Evolutionary conservation across 2,113 vertebrate genomes (phyloP).

Genomic region (Microcebus griseorufus): DNA sequence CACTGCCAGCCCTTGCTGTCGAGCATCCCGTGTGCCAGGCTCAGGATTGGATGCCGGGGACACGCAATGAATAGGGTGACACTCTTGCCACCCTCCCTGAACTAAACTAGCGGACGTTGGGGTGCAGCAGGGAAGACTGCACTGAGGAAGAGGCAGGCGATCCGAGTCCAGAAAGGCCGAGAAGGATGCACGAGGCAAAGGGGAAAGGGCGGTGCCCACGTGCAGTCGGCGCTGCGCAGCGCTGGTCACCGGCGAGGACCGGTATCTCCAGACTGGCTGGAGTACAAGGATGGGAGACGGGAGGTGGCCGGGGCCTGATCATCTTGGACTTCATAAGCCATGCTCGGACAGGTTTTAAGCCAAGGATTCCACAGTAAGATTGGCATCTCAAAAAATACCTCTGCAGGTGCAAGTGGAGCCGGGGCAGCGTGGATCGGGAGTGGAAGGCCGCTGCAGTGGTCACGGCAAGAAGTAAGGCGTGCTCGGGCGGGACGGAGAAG

Average conservation of each 20-base stretch:
- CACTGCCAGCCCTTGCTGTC: neutral
- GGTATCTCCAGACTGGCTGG: accelerated
- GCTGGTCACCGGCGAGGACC: accelerated
- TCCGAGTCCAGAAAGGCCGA: neutral
- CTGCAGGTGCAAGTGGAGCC: neutral
- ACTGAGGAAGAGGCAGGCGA: neutral
- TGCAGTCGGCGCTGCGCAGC: neutral
- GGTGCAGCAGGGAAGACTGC: neutral
- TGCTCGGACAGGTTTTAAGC: accelerated
- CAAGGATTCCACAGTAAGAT: neutral
- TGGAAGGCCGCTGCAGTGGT: neutral
- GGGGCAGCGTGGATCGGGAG: no score
- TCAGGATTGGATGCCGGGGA: neutral
- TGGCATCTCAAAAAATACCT: neutral
- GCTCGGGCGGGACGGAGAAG: neutral
- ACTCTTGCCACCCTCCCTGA: accelerated
- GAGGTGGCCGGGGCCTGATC: neutral
- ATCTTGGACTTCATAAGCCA: neutral
- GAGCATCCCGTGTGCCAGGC: neutral
- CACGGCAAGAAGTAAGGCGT: neutral
- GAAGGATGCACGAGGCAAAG: neutral
- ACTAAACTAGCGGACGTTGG: neutral
- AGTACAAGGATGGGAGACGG: accelerated
- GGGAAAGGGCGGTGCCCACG: accelerated
- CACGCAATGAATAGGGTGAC: accelerated